Evolutionary conservation across 2,888 invertebrate species (phyloP).

Genomic region (Drosophila silvestris): DNA sequence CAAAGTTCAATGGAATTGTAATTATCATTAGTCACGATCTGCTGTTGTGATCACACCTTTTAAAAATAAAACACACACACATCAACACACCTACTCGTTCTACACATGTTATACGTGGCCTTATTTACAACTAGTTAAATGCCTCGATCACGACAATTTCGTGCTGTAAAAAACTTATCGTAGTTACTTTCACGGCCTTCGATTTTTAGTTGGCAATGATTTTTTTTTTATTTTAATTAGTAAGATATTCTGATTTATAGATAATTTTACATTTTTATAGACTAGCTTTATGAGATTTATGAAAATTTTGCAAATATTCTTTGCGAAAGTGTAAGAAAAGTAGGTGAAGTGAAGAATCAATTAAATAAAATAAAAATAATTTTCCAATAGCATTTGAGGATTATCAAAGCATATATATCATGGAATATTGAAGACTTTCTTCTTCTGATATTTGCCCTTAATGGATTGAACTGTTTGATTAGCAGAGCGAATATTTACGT

Average conservation of each 20-base stretch:
- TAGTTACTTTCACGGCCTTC: background rate
- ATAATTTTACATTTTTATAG: background rate
- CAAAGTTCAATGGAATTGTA: constrained; percentile 39
- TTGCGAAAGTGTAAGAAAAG: background rate
- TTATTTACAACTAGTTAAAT: constrained; percentile 3
- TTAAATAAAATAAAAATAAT: background rate
- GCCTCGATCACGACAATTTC: background rate
- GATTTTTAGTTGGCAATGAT: background rate
- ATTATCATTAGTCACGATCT: constrained; percentile 45
- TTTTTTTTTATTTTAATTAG: background rate
- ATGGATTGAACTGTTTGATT: background rate
- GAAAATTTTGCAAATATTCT: background rate
- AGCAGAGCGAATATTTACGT: background rate
- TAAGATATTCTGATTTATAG: background rate
- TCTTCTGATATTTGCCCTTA: background rate
- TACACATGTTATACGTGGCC: background rate
- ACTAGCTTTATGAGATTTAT: background rate
- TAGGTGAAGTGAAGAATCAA: background rate
- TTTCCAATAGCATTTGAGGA: background rate
- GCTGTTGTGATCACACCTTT: constrained; percentile 29
- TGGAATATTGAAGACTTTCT: background rate
- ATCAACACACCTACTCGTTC: background rate
- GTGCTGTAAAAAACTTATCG: background rate
- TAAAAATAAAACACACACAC: background rate
- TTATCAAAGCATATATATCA: background rate